A percentile compares a stretch with the other conserved stretches of the same genome.
Conservation (phyloP, 2,113 vertebrate species). For the Chloebia gouldiae region DNA sequence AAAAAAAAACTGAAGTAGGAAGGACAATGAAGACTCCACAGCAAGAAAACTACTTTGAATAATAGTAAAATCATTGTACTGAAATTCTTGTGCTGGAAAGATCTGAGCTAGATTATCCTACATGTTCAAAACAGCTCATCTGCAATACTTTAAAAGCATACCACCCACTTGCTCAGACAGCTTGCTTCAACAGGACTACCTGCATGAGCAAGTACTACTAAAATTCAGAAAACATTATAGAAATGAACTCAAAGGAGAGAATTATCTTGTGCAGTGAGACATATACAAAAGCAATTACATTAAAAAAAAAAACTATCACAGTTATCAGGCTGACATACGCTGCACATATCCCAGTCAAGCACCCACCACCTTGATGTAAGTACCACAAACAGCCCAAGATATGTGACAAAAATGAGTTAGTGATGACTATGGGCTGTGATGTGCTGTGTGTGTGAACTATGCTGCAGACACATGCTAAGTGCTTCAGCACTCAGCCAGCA, state of each 20-base stretch:
- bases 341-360: background rate
- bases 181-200: background rate
- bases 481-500: background rate
- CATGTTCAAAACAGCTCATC: background rate
- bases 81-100: background rate
- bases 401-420: fast-evolving
- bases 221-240: background rate
- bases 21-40: background rate
- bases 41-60: background rate
- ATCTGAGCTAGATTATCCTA: background rate
- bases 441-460: fast-evolving
- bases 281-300: background rate
- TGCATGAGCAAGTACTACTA: background rate
- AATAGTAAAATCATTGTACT: background rate
- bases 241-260: background rate
- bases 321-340: background rate
- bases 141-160: background rate
- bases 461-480: background rate
- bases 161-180: background rate
- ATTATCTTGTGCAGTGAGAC: background rate
- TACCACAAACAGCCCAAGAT: background rate
- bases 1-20: background rate
- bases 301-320: background rate
- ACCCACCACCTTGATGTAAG: background rate
- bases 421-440: background rate